Base-by-base conservation (phyloP, 2,113 vertebrate genomes). In the Isichthys henryi region DNA sequence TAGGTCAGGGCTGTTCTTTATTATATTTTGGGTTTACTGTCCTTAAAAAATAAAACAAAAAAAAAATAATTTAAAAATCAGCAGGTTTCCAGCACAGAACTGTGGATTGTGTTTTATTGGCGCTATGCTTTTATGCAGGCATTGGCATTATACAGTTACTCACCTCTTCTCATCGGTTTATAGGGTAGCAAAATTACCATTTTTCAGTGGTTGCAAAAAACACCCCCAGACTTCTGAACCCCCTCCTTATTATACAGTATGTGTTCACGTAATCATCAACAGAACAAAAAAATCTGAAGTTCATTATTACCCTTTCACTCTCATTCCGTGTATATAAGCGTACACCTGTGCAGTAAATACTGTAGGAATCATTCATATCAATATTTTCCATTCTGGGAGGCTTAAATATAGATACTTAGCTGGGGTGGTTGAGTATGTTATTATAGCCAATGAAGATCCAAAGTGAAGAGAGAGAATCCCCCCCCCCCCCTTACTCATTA, bases 401-500 rank as follows among this genome's bases (percentile, higher is more conserved):
- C 17, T 80, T 80, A 80, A 43, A 80, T 80, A 43, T 19, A 43
- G 31, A 80, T 35, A 43, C 19, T 84, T 84, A 84, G 17, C 45
- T n/a, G 45, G 35, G 45, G 39, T 21, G 17, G 88, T 9, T 86
- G 48, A 85, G 88, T 89, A 87, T 82, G 77, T 15, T 88, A 66
- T 80, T 87, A 70, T 89, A 87, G 87, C 88, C 49, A 43, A 45
- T 85, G 87, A 85, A 88, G 56, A 58, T 49, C 88, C 74, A 49
- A 66, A 58, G 45, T 86, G 46, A 48, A 95, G n/a, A 39, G 86
- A 62, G 58, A 89, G 48, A 46, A 52, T 21, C 43, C 88, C 77
- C 84, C 92, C 92, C 93, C 84, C 87, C 94, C 93, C 53, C 53
- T 56, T 50, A 97, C 97, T 99, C 97, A 98, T 99, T 99, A 98